Evolutionary conservation across 2,888 invertebrate genomes (phyloP).

Genomic region (Spilarctia lutea): DNA sequence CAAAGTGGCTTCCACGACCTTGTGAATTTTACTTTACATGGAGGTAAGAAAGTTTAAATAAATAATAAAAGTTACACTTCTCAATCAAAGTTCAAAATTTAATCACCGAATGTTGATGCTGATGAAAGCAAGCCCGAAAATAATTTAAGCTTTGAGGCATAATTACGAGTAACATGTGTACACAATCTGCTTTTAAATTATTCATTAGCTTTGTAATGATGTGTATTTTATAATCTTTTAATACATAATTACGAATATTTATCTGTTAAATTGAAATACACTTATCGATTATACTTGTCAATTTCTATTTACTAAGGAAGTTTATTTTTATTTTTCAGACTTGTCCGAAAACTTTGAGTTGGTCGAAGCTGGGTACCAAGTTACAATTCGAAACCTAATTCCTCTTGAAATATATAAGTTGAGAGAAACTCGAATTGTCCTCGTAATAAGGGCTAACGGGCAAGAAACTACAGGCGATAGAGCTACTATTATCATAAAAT

Average conservation of each 20-base stretch:
- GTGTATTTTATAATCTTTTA: neutral
- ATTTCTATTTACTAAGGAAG: neutral
- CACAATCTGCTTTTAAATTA: too few relatives aligned
- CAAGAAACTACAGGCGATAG: constrained; percentile 71
- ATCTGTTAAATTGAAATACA: neutral
- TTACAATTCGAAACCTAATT: constrained; percentile 56
- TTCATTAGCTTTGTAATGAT: neutral
- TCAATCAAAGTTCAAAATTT: neutral
- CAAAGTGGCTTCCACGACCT: constrained; percentile 69
- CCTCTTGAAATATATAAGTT: constrained; percentile 58
- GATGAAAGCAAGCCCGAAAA: neutral
- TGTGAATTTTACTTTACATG: constrained; percentile 68
- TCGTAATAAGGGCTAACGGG: constrained; percentile 69
- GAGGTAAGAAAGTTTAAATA: constrained; percentile 60
- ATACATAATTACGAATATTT: neutral
- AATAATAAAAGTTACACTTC: neutral
- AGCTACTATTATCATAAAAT: constrained; percentile 68
- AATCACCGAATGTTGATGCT: neutral
- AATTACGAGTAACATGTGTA: too few relatives aligned
- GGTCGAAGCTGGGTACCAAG: constrained; percentile 48
- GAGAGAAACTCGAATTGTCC: constrained; percentile 57
- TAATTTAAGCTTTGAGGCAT: neutral
- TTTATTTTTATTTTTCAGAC: constrained; percentile 51
- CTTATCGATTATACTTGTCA: neutral
- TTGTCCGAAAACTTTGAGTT: constrained; percentile 59